Conservation (phyloP, 2,888 invertebrate genomes). For the Dryobota labecula region DNA sequence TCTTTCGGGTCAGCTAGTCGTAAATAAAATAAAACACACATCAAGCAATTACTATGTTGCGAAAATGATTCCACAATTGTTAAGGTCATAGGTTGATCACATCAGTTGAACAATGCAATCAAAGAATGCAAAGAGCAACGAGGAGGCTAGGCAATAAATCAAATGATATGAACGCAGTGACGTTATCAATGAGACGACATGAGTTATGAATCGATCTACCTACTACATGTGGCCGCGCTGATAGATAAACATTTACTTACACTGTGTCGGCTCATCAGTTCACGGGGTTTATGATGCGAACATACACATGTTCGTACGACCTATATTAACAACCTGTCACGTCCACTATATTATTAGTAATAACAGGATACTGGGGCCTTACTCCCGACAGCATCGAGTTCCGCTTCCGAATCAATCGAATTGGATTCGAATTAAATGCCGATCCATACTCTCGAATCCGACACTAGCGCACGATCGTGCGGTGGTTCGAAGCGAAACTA, state of each 20-base stretch:
- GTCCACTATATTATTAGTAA: conserved; percentile 8
- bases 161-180: conserved; percentile 53
- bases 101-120: conserved; percentile 57
- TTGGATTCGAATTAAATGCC: too few relatives aligned
- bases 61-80: conserved; percentile 30
- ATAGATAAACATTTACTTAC: conserved; percentile 49
- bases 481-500: too few relatives aligned
- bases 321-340: conserved; percentile 9
- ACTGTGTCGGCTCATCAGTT: conserved; percentile 23
- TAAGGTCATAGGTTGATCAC: conserved; percentile 51
- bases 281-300: conserved; percentile 40
- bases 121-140: conserved; percentile 43
- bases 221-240: conserved; percentile 30
- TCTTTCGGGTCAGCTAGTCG: too few relatives aligned
- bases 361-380: neutral
- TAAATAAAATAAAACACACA: neutral
- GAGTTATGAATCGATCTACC: conserved; percentile 28
- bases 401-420: too few relatives aligned
- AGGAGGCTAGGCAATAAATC: conserved; percentile 54
- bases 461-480: too few relatives aligned
- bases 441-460: too few relatives aligned
- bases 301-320: conserved; percentile 26
- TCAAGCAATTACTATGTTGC: neutral
- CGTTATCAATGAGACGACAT: conserved; percentile 47
- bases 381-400: too few relatives aligned